Evolutionary conservation across 1,140 invertebrate species (phyloP), one percentile per base, ranked within the genome.

Genomic region (Fopius arisanus): DNA sequence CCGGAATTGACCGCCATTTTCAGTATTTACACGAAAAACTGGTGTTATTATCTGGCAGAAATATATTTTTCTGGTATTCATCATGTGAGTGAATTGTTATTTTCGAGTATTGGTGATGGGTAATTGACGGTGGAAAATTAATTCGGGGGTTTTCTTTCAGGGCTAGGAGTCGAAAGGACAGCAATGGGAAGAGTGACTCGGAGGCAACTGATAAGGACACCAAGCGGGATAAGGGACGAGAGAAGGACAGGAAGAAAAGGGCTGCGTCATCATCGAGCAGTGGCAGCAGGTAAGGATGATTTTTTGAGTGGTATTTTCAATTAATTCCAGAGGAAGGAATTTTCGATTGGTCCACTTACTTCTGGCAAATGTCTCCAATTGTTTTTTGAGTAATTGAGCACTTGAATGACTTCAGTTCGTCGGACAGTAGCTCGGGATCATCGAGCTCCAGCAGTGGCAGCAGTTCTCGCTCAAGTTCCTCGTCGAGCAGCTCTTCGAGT

Each of bases 251-350:
- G 82, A 92, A 92, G 75, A 91, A 90, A 78, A 89, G 90, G 41
- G 94, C 93, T 10, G 93, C 91, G 37, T 94, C 92, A 3, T 93
- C 92, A 29, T 94, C 92, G 66, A 94, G 93, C 73, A 94, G 92
- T 77, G 93, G 92, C 75, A 92, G 92, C 82, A 94, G 93, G 93
- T 94, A 84, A 76, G 71, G 76, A 48, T 9, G 14, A 31, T 62
- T 21, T 48, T 51, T 29, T 16, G 51, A 41, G 67, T 65, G n/a
- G n/a, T n/a, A n/a, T n/a, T n/a, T n/a, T n/a, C n/a, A n/a, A n/a
- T n/a, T n/a, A n/a, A n/a, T n/a, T 72, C 14, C 4, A 65, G 16
- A 72, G 19, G 21, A 9, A 4, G 51, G 28, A 4, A 3, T 67
- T 31, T n/a, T n/a, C n/a, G n/a, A n/a, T n/a, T n/a, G n/a, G n/a